Percentiles rank a stretch among this genome's conserved stretches.
Conservation (phyloP, 2,797 vertebrate species). For the Podarcis siculus region DNA sequence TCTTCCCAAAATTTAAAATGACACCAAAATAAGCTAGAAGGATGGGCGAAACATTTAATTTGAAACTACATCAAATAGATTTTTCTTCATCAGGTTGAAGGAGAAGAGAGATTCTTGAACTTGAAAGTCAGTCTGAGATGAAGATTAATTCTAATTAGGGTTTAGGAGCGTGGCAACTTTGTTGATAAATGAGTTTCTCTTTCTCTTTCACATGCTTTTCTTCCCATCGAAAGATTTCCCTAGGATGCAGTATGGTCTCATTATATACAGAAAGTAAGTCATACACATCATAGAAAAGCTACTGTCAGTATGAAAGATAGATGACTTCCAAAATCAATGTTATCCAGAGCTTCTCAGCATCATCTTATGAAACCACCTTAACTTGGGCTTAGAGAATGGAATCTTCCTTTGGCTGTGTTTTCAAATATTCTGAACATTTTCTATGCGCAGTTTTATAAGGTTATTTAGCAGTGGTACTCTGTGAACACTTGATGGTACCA, state of each 20-base stretch:
- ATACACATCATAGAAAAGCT: constrained; percentile 5
- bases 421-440: background rate
- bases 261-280: constrained; percentile 9
- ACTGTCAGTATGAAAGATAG: constrained; percentile 1
- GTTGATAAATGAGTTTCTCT: constrained; percentile 45
- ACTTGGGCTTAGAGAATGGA: background rate
- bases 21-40: constrained; percentile 30
- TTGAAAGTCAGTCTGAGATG: constrained; percentile 45
- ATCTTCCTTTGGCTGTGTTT: background rate
- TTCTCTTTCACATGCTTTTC: constrained; percentile 12
- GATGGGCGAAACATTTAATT: constrained; percentile 36
- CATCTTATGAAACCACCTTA: background rate
- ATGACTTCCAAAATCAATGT: constrained; percentile 16
- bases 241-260: constrained; percentile 27
- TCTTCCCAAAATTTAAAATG: constrained; percentile 10
- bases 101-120: constrained; percentile 34
- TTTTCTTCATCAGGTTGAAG: constrained; percentile 64
- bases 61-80: constrained; percentile 48
- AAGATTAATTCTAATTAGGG: constrained; percentile 68
- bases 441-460: background rate
- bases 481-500: background rate
- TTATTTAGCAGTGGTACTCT: background rate
- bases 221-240: constrained; percentile 35
- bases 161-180: constrained; percentile 30
- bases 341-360: background rate